Percentiles rank a stretch among this genome's conserved stretches.
phyloP scores from a whole-genome alignment of 2,113 vertebrate species.

The Halcyon malimbica region DNA sequence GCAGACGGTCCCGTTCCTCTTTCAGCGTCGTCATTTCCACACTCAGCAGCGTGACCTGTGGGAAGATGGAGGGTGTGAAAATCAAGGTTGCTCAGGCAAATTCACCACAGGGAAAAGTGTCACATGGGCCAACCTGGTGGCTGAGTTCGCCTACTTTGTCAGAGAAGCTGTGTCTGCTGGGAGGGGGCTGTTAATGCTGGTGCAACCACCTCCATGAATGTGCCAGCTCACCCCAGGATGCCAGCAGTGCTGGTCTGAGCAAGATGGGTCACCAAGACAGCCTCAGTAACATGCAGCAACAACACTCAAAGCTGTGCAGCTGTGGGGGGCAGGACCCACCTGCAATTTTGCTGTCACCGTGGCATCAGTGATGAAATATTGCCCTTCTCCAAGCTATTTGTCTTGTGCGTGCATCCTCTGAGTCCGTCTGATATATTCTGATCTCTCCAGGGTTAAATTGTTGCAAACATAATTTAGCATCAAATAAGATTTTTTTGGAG shows the following conservation, averaged over 20 bases:
- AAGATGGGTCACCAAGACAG: not conserved
- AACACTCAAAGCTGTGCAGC: not conserved
- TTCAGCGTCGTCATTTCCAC: constrained; percentile 89
- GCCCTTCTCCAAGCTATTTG: not conserved
- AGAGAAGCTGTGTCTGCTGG: not conserved
- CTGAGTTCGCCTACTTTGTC: not conserved
- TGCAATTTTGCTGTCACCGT: not conserved
- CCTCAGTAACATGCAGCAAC: not conserved
- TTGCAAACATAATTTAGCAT: not conserved
- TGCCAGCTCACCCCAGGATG: not conserved
- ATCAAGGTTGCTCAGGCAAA: not conserved
- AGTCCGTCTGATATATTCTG: not conserved
- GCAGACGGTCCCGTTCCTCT: constrained; percentile 87
- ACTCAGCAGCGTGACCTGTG: constrained; percentile 90
- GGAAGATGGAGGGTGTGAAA: not conserved
- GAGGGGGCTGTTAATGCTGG: not conserved
- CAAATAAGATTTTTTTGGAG: not conserved
- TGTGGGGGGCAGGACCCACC: not conserved
- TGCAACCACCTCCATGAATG: not conserved
- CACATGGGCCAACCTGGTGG: not conserved
- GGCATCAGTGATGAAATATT: not conserved
- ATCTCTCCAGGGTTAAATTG: not conserved
- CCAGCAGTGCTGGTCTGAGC: not conserved
- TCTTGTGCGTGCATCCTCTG: not conserved
- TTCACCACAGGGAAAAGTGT: fast-evolving